Evolutionary conservation across 2,113 vertebrate genomes (phyloP).

Genomic region (Etia nguti): DNA sequence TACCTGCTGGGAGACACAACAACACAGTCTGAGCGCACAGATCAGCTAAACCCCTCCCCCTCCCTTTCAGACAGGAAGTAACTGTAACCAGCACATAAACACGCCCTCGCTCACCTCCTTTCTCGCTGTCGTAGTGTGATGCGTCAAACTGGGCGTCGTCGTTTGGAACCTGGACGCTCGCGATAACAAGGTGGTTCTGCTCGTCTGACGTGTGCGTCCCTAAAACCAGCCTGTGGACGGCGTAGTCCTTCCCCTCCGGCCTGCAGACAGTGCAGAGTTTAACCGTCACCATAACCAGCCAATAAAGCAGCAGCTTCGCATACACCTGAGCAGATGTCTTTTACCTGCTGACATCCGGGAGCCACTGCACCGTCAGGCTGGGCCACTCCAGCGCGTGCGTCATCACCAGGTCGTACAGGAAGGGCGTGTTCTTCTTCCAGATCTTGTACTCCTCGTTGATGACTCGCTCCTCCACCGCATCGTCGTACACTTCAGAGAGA

Average conservation of each 20-base stretch:
- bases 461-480: slow-evolving; percentile 88
- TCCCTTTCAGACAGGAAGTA: neutral
- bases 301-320: neutral
- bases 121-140: slow-evolving; percentile 87
- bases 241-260: slow-evolving; percentile 90
- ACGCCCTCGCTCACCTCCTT: slow-evolving; percentile 80
- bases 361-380: slow-evolving; percentile 91
- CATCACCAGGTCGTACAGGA: slow-evolving; percentile 90
- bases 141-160: slow-evolving; percentile 88
- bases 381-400: slow-evolving; percentile 92
- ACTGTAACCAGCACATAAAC: neutral
- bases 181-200: slow-evolving; percentile 94
- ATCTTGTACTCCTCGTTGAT: slow-evolving; percentile 95
- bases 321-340: neutral
- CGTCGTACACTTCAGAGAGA: slow-evolving; percentile 79
- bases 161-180: slow-evolving; percentile 89
- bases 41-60: neutral
- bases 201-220: slow-evolving; percentile 92
- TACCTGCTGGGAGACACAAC: slow-evolving; percentile 69
- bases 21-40: neutral
- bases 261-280: slow-evolving; percentile 54
- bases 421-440: slow-evolving; percentile 94
- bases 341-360: slow-evolving; percentile 89
- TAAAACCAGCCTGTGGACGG: slow-evolving; percentile 85
- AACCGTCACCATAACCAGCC: neutral